Conservation (phyloP, 2,797 vertebrate species). For the Chloroceryle amazona region DNA sequence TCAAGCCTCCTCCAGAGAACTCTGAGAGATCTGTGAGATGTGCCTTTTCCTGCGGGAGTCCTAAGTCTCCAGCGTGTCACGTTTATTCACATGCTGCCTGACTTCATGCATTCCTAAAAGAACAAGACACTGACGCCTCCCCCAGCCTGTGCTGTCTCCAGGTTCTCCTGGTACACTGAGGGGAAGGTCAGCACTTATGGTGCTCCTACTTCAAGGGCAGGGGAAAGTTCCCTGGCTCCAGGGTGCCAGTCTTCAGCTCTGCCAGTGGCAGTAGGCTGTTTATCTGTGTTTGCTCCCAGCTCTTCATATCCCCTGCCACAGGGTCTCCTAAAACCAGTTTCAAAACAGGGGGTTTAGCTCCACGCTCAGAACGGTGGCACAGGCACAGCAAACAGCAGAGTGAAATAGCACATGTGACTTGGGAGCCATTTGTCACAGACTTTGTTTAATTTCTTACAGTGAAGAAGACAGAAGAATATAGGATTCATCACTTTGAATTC, state of each 20-base stretch:
- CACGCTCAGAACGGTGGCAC: not conserved
- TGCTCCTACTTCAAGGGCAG: not conserved
- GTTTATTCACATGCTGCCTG: not conserved
- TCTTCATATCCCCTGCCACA: not conserved
- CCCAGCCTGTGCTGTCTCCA: not conserved
- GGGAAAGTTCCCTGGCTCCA: not conserved
- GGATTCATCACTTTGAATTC: slow-evolving; percentile 7
- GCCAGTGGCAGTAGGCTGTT: not conserved
- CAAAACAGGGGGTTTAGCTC: not conserved
- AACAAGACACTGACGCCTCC: not conserved
- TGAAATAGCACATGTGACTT: not conserved
- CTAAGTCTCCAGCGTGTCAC: not conserved
- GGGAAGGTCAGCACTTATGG: not conserved
- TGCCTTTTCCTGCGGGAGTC: not conserved
- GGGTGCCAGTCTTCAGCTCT: not conserved
- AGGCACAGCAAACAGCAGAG: not conserved
- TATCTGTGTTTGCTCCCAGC: not conserved
- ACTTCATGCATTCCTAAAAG: not conserved
- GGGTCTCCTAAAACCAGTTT: not conserved
- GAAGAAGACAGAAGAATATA: not conserved
- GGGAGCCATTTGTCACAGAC: not conserved
- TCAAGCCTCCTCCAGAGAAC: not conserved
- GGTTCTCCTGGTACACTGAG: not conserved
- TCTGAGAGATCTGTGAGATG: not conserved
- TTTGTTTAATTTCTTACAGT: not conserved